Evolutionary conservation across 2,888 invertebrate species (phyloP).

Genomic region (Lithodes maja): DNA sequence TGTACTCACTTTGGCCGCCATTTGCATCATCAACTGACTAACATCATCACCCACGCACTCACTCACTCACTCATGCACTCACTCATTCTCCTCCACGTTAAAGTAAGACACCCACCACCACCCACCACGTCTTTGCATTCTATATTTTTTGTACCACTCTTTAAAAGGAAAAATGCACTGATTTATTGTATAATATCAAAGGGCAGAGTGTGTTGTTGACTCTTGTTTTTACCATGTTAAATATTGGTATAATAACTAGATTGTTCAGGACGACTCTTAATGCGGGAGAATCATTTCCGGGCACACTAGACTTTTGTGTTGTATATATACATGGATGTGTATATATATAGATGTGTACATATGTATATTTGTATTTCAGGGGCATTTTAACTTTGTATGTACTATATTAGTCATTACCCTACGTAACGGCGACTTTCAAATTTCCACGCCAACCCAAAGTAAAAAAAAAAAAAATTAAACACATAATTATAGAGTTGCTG

Average conservation of each 20-base stretch:
- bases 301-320: constrained; percentile 5
- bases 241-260: constrained; percentile 56
- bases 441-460: background rate
- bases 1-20: constrained; percentile 25
- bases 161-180: constrained; percentile 52
- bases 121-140: constrained; percentile 47
- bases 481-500: background rate
- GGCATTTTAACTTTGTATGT: constrained; percentile 9
- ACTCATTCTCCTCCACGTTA: constrained; percentile 45
- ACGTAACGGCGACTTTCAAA: background rate
- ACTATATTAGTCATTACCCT: background rate
- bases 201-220: constrained; percentile 62
- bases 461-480: constrained; percentile 4
- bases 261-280: constrained; percentile 34
- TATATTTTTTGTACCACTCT: constrained; percentile 65
- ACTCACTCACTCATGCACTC: too few relatives aligned
- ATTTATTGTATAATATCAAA: constrained; percentile 65
- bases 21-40: constrained; percentile 45
- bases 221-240: constrained; percentile 63
- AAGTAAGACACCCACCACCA: constrained; percentile 36
- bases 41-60: constrained; percentile 42
- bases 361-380: constrained; percentile 19
- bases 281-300: constrained; percentile 7
- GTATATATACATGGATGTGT: constrained; percentile 14
- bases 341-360: constrained; percentile 22